Percentiles rank a stretch among this genome's conserved stretches.
Conservation (phyloP, 2,797 vertebrate genomes). For the Coregonus ussuriensis region DNA sequence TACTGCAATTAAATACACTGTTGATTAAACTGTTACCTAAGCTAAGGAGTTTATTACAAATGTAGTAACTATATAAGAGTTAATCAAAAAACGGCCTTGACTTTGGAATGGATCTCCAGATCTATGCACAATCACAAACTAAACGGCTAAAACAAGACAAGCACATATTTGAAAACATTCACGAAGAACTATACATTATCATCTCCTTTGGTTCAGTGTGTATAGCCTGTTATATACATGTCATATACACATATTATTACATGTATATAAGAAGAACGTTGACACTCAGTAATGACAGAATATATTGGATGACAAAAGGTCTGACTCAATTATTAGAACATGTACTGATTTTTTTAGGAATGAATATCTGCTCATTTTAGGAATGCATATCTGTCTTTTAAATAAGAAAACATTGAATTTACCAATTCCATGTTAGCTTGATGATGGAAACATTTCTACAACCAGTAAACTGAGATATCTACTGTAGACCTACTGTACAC, state of each 20-base stretch:
- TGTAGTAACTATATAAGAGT: background rate
- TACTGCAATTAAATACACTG: no score
- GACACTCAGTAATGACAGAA: constrained; percentile 77
- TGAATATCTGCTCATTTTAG: background rate
- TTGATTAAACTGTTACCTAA: background rate
- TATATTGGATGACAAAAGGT: constrained; percentile 45
- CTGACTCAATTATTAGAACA: constrained; percentile 1
- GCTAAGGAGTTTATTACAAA: background rate
- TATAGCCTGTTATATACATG: constrained; percentile 70
- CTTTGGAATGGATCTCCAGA: constrained; percentile 8
- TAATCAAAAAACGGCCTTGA: background rate
- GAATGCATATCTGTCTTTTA: constrained; percentile 10
- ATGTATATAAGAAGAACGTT: constrained; percentile 67
- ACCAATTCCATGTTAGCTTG: background rate
- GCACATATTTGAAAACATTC: constrained; percentile 34
- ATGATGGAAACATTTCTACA: constrained; percentile 8
- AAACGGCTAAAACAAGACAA: constrained; percentile 55
- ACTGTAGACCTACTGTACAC: background rate
- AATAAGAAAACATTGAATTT: background rate
- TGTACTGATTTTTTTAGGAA: background rate
- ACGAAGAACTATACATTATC: constrained; percentile 30
- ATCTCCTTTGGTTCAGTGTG: no score
- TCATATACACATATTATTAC: constrained; percentile 48
- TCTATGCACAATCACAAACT: constrained; percentile 42
- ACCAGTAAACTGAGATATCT: background rate